phyloP scores from a whole-genome alignment of 2,797 vertebrate species.

The Sebastiscus albofasciatus region DNA sequence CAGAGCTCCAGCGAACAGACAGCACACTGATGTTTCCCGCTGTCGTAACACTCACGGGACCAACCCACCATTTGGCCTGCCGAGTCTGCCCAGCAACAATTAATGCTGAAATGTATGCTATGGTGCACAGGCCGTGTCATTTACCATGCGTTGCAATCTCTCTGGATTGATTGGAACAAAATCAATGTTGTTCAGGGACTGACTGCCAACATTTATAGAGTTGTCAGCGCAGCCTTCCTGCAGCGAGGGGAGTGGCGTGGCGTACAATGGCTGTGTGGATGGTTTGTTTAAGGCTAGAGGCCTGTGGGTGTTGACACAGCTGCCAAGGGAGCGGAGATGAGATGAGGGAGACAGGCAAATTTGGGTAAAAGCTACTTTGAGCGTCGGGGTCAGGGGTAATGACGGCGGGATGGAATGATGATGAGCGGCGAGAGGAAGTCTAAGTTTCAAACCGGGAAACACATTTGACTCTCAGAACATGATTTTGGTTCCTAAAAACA shows the following conservation, averaged over 20 bases:
- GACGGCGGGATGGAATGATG: constrained; percentile 37
- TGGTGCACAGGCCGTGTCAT: constrained; percentile 55
- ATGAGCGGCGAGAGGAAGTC: constrained; percentile 37
- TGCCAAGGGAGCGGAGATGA: constrained; percentile 69
- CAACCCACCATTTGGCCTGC: constrained; percentile 23
- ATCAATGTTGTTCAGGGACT: constrained; percentile 76
- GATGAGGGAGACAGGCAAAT: constrained; percentile 58
- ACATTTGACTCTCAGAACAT: constrained; percentile 44
- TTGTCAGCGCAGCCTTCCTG: constrained; percentile 66
- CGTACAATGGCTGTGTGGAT: constrained; percentile 67
- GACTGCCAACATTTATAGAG: constrained; percentile 71
- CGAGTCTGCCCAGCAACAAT: constrained; percentile 76
- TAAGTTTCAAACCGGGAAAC: constrained; percentile 38
- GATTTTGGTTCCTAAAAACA: constrained; percentile 47
- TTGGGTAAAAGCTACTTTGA: constrained; percentile 60
- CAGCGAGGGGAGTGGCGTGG: constrained; percentile 51
- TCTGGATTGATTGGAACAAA: constrained; percentile 75
- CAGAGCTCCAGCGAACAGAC: constrained; percentile 27
- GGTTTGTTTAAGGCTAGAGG: constrained; percentile 81
- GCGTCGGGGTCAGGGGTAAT: constrained; percentile 58
- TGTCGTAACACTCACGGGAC: constrained; percentile 23
- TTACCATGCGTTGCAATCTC: constrained; percentile 69
- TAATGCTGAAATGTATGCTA: constrained; percentile 64
- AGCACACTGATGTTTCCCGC: constrained; percentile 36
- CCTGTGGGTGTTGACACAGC: constrained; percentile 85